Percentiles rank a stretch among this genome's conserved stretches.
Conservation (phyloP, 1,140 invertebrate species). For the Camponotus floridanus region DNA sequence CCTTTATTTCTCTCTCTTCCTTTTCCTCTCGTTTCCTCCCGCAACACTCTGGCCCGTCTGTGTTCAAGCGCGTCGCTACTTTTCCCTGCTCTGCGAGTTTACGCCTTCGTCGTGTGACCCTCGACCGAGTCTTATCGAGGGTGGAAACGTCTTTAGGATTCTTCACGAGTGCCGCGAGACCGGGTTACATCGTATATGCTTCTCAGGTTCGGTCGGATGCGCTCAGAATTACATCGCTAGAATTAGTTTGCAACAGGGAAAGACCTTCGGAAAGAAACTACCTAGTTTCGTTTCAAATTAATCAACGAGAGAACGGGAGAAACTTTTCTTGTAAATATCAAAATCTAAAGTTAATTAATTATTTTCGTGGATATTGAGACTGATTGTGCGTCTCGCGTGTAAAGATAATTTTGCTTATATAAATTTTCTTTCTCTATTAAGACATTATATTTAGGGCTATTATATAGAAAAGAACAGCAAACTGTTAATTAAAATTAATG, state of each 20-base stretch:
- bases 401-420: slow-evolving; percentile 4
- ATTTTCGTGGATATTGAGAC: neutral
- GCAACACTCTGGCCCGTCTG: neutral
- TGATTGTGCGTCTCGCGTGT: neutral
- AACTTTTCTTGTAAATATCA: slow-evolving; percentile 21
- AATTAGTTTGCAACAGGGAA: slow-evolving; percentile 10
- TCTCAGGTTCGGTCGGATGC: slow-evolving; percentile 26
- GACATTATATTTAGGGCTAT: neutral
- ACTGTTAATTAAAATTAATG: neutral
- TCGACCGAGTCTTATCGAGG: slow-evolving; percentile 71
- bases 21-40: slow-evolving; percentile 54
- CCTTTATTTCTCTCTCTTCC: slow-evolving; percentile 31
- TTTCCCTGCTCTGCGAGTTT: neutral
- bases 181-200: slow-evolving; percentile 31
- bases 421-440: neutral
- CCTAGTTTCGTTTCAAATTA: slow-evolving; percentile 19
- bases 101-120: slow-evolving; percentile 10
- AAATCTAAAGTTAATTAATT: slow-evolving; percentile 34
- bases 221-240: slow-evolving; percentile 20
- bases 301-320: neutral
- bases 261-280: neutral
- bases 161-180: slow-evolving; percentile 49
- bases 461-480: neutral
- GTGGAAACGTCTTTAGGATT: slow-evolving; percentile 76
- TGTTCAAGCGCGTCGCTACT: neutral